A percentile compares a stretch with the other conserved stretches of the same genome.
Evolutionary conservation across 2,113 vertebrate genomes (phyloP).

Genomic region (Sapajus apella): DNA sequence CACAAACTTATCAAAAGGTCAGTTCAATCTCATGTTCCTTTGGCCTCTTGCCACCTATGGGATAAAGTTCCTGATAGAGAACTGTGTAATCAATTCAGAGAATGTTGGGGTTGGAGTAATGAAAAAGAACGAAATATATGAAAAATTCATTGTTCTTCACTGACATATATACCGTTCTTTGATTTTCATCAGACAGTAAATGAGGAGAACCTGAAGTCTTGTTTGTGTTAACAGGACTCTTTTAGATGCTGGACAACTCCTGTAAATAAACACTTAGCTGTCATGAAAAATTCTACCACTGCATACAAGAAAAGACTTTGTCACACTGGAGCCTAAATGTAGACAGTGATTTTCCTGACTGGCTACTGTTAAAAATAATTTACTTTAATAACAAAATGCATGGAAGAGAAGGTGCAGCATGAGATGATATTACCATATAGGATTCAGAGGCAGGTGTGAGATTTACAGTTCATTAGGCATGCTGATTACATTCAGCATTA

Average conservation of each 20-base stretch:
- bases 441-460: slow-evolving; percentile 71
- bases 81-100: slow-evolving; percentile 57
- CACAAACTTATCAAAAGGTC: slow-evolving; percentile 65
- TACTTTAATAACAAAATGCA: slow-evolving; percentile 60
- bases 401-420: slow-evolving; percentile 48
- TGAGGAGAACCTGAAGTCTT: slow-evolving; percentile 72
- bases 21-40: slow-evolving; percentile 39
- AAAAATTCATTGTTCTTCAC: slow-evolving; percentile 72
- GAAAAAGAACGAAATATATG: slow-evolving; percentile 61
- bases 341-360: slow-evolving; percentile 71
- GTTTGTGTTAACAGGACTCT: slow-evolving; percentile 73
- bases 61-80: slow-evolving; percentile 34
- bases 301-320: slow-evolving; percentile 55
- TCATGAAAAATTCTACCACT: slow-evolving; percentile 68
- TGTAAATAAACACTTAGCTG: slow-evolving; percentile 77
- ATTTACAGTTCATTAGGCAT: slow-evolving; percentile 74
- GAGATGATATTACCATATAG: slow-evolving; percentile 44
- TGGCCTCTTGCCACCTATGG: slow-evolving; percentile 11
- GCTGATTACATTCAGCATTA: slow-evolving; percentile 74
- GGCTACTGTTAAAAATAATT: slow-evolving; percentile 72
- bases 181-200: slow-evolving; percentile 75
- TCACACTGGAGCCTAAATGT: slow-evolving; percentile 55
- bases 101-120: slow-evolving; percentile 30
- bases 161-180: slow-evolving; percentile 59
- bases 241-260: slow-evolving; percentile 64